Evolutionary conservation across 2,797 vertebrate species (phyloP).

Genomic region (Falco naumanni): DNA sequence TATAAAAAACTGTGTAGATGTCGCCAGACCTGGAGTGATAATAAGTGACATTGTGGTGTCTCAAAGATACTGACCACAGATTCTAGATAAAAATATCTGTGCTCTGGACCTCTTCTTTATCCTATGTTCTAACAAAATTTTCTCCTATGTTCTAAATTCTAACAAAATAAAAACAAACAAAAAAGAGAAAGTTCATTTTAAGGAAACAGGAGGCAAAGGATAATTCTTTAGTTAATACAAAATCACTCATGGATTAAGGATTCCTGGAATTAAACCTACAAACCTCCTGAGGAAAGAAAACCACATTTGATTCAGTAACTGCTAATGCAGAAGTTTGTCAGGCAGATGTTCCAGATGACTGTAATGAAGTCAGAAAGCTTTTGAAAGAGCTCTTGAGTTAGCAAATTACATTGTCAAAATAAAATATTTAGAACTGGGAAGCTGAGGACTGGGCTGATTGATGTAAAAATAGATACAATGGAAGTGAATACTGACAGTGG

Average conservation of each 20-base stretch:
- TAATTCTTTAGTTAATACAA: slow-evolving; percentile 24
- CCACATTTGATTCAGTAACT: slow-evolving; percentile 1
- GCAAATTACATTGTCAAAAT: slow-evolving; percentile 37
- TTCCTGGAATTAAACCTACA: neutral
- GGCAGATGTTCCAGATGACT: slow-evolving; percentile 35
- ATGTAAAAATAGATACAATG: neutral
- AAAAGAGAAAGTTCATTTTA: neutral
- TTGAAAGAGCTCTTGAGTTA: slow-evolving; percentile 22
- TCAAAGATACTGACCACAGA: neutral
- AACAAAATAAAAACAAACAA: neutral
- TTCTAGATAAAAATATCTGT: neutral
- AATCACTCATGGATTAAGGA: slow-evolving; percentile 11
- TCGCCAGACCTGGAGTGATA: neutral
- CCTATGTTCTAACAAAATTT: neutral
- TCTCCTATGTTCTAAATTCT: neutral
- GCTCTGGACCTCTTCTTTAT: neutral
- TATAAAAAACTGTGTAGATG: neutral
- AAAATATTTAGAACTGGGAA: slow-evolving; percentile 36
- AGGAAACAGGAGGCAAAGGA: neutral
- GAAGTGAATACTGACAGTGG: neutral
- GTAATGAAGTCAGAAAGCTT: slow-evolving; percentile 51
- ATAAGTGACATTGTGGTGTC: neutral
- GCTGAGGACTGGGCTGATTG: neutral
- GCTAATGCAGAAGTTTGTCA: slow-evolving; percentile 41
- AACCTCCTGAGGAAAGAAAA: slow-evolving; percentile 27